Evolutionary conservation across 2,113 vertebrate species (phyloP).

Genomic region (Ammodytes dubius): DNA sequence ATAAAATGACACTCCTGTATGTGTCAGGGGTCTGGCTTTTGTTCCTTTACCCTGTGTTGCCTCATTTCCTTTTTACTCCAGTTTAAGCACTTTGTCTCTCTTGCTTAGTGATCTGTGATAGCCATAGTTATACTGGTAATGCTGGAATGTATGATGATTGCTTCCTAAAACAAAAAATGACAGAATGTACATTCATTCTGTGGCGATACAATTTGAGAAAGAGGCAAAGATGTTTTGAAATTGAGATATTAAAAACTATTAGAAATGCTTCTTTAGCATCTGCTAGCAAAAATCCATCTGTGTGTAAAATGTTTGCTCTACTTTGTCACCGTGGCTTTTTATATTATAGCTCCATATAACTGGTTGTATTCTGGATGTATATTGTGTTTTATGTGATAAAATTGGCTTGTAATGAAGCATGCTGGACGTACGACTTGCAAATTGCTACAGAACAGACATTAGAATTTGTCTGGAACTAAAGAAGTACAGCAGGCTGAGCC

Average conservation of each 20-base stretch:
- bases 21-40: slow-evolving; percentile 40
- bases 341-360: neutral
- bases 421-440: slow-evolving; percentile 24
- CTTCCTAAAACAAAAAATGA: neutral
- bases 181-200: neutral
- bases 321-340: neutral
- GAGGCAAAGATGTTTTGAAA: neutral
- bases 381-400: slow-evolving; percentile 20
- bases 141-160: slow-evolving; percentile 20
- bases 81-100: neutral
- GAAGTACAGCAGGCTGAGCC: slow-evolving; percentile 44
- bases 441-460: slow-evolving; percentile 14
- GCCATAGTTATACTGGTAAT: slow-evolving; percentile 13
- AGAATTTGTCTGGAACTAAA: slow-evolving; percentile 51
- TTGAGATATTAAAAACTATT: neutral
- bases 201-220: neutral
- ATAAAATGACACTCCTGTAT: slow-evolving; percentile 43
- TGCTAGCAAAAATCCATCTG: neutral
- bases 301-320: neutral
- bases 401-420: slow-evolving; percentile 45
- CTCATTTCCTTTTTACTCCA: slow-evolving; percentile 32
- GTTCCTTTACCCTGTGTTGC: slow-evolving; percentile 19
- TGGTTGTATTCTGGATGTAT: slow-evolving; percentile 1
- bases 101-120: slow-evolving; percentile 25
- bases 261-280: neutral